Percentiles rank a stretch among this genome's conserved stretches.
These are phyloP conservation scores for Myotis daubentonii DNA, from an alignment of 2,797 vertebrate genomes.

Conservation along the genomic window DNA sequence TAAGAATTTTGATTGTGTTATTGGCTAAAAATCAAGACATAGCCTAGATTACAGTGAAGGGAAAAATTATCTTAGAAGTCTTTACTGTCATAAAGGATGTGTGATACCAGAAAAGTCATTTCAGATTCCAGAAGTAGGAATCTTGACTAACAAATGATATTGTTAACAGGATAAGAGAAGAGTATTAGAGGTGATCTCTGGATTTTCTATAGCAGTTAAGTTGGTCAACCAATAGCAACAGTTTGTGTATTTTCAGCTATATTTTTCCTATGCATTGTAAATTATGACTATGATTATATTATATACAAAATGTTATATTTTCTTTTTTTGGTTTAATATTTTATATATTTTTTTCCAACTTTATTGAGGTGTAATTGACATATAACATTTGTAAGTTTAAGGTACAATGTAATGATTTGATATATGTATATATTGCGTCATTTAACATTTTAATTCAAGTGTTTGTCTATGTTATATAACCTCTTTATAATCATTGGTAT, in stretches of 20 bases:
- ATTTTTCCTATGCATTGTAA: neutral
- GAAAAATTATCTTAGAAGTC: neutral
- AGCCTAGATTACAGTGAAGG: neutral
- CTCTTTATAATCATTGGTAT: neutral
- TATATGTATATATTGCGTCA: neutral
- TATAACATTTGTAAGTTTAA: neutral
- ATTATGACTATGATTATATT: neutral
- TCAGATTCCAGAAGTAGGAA: neutral
- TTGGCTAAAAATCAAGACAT: neutral
- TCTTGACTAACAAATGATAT: neutral
- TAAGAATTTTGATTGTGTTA: neutral
- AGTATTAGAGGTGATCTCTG: neutral
- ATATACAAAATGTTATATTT: neutral
- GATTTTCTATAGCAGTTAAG: neutral
- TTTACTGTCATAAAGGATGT: neutral
- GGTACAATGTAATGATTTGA: neutral
- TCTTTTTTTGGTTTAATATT: neutral
- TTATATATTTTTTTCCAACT: neutral
- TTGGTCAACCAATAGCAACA: neutral
- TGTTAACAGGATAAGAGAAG: neutral
- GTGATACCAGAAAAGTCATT: neutral
- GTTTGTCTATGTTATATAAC: neutral
- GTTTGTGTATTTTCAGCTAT: neutral
- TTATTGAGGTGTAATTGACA: neutral
- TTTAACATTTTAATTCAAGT: conserved; percentile 9